phyloP scores from a whole-genome alignment of 2,888 invertebrate species.

The Octonoba sinensis region DNA sequence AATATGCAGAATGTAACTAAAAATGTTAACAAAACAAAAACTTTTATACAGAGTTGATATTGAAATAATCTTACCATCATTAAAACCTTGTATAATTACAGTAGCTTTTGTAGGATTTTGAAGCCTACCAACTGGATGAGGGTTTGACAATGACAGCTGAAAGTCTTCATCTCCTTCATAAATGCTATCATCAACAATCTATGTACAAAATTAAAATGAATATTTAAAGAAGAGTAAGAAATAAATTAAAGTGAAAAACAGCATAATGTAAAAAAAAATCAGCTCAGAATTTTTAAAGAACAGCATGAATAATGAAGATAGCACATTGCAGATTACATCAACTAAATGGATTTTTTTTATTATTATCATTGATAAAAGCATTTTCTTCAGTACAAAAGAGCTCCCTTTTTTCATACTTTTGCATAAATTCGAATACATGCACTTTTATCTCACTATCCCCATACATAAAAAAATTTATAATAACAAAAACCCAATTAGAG shows the following conservation, averaged over 20 bases:
- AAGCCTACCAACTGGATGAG: slow-evolving; percentile 69
- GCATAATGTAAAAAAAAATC: background rate
- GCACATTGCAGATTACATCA: no score
- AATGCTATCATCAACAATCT: slow-evolving; percentile 71
- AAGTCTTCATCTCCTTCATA: slow-evolving; percentile 71
- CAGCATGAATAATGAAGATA: background rate
- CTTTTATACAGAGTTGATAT: background rate
- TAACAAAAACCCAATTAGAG: no score
- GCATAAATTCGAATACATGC: no score
- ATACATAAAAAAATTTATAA: no score
- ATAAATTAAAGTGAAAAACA: background rate
- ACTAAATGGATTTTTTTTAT: no score
- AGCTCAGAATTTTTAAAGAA: background rate
- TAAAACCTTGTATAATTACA: slow-evolving; percentile 71
- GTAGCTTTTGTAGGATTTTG: slow-evolving; percentile 68
- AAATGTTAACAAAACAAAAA: background rate
- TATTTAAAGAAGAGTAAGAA: background rate
- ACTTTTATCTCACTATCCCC: no score
- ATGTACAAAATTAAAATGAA: slow-evolving; percentile 22
- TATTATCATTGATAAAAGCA: no score
- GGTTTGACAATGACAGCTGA: slow-evolving; percentile 69
- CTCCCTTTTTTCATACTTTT: no score
- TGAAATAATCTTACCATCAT: slow-evolving; percentile 69
- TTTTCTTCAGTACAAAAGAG: no score
- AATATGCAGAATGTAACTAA: background rate